These are phyloP conservation scores for Campoplex capitator DNA, from an alignment of 2,888 invertebrate genomes.

Conservation along the genomic window DNA sequence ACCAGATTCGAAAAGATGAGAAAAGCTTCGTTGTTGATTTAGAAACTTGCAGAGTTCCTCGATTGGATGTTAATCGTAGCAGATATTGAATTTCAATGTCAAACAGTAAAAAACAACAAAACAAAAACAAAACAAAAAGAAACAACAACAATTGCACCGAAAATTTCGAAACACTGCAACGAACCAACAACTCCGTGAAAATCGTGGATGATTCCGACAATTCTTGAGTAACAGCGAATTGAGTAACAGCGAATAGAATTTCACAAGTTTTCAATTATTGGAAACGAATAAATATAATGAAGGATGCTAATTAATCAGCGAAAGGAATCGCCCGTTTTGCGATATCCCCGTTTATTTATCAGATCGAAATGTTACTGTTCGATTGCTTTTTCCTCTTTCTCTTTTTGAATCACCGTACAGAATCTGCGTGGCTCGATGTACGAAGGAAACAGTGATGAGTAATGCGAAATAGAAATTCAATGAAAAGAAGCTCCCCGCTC, in stretches of 20 bases:
- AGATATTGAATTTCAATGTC: not conserved
- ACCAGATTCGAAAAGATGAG: not conserved
- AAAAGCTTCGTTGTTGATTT: not conserved
- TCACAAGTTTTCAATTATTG: not conserved
- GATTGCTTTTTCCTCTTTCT: not conserved
- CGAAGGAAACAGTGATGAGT: slow-evolving; percentile 11
- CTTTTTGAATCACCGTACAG: not conserved
- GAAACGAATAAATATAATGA: not conserved
- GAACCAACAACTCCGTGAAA: not conserved
- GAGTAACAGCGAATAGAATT: not conserved
- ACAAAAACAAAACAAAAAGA: not conserved
- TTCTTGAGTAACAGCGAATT: not conserved
- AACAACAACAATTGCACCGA: slow-evolving; percentile 1
- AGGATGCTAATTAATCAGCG: not conserved
- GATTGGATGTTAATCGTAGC: not conserved
- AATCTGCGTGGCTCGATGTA: not conserved
- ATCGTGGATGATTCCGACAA: not conserved
- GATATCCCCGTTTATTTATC: not conserved
- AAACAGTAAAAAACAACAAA: not conserved
- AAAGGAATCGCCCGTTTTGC: not conserved
- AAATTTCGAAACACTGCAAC: not conserved
- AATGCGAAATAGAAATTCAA: not conserved
- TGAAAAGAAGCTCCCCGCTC: slow-evolving; percentile 51
- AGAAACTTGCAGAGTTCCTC: not conserved
- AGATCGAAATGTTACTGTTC: not conserved